phyloP scores from a whole-genome alignment of 2,888 invertebrate species.

The Glaucopsyche alexis region DNA sequence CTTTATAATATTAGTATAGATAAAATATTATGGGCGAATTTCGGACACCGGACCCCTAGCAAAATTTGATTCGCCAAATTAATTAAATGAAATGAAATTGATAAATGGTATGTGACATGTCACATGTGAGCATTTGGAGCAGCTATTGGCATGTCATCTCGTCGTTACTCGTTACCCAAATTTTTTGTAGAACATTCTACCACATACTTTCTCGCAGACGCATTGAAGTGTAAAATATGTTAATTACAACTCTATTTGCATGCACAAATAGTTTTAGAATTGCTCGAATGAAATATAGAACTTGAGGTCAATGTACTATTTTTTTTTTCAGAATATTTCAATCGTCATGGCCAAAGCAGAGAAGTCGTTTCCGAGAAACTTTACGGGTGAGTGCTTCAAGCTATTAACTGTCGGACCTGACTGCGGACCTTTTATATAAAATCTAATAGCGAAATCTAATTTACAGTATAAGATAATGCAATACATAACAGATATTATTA shows the following conservation, averaged over 20 bases:
- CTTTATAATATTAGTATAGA: too few species aligned
- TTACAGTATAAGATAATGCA: too few species aligned
- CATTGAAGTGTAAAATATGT: conserved; percentile 44
- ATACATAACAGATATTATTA: too few species aligned
- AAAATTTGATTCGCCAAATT: too few species aligned
- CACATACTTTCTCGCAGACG: conserved; percentile 32
- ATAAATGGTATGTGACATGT: conserved; percentile 1
- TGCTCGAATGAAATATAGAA: not conserved
- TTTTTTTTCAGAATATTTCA: conserved; percentile 67
- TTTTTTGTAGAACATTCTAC: conserved; percentile 9
- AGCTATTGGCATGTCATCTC: conserved; percentile 19
- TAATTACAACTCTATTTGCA: conserved; percentile 31
- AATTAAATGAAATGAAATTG: too few species aligned
- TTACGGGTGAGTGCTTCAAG: conserved; percentile 61
- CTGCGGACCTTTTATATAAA: not conserved
- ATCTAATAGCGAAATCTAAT: too few species aligned
- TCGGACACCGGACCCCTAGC: too few species aligned
- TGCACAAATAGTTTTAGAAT: conserved; percentile 18
- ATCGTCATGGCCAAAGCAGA: conserved; percentile 73
- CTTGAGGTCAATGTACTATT: conserved; percentile 35
- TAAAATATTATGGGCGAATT: too few species aligned
- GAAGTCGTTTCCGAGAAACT: conserved; percentile 75
- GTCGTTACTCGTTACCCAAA: not conserved
- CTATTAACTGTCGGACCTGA: not conserved
- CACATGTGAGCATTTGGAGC: conserved; percentile 20